These are phyloP conservation scores for Cerastoderma edule DNA, from an alignment of 2,888 invertebrate species.

Conservation along the genomic window DNA sequence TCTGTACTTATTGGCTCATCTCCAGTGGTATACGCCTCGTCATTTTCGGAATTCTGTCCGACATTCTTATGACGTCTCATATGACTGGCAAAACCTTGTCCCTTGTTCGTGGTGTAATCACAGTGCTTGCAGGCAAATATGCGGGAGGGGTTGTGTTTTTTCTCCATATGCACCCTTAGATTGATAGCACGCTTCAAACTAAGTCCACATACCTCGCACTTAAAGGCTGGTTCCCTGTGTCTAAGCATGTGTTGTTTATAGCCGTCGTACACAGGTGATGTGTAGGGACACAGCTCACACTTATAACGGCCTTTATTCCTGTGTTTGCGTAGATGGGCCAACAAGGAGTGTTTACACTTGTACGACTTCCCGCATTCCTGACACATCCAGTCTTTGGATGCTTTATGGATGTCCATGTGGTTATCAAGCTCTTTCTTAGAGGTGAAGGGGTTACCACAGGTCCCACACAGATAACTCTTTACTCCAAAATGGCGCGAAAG, in stretches of 20 bases:
- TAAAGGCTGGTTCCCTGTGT: constrained; percentile 23
- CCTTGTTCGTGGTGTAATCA: constrained; percentile 46
- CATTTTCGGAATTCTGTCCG: constrained; percentile 4
- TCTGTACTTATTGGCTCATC: constrained; percentile 15
- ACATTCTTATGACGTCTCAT: constrained; percentile 41
- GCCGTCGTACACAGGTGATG: constrained; percentile 21
- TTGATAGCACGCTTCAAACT: constrained; percentile 35
- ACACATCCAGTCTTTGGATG: constrained; percentile 33
- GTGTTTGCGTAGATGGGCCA: constrained; percentile 35
- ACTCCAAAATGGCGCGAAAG: constrained; percentile 46
- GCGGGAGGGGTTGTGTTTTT: constrained; percentile 40
- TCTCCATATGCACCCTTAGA: constrained; percentile 36
- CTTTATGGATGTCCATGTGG: constrained; percentile 45
- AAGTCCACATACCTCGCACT: constrained; percentile 40
- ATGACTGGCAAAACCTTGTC: constrained; percentile 42
- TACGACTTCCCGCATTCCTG: constrained; percentile 25
- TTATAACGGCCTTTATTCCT: constrained; percentile 40
- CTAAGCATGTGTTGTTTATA: constrained; percentile 40
- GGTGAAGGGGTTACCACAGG: constrained; percentile 42
- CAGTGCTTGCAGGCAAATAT: constrained; percentile 48
- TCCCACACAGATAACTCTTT: constrained; percentile 45
- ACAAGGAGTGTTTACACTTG: constrained; percentile 27
- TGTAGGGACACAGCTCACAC: constrained; percentile 41
- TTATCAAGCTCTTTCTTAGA: constrained; percentile 50
- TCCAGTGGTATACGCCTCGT: constrained; percentile 17